Conservation (phyloP, 2,113 vertebrate species). For the Uria aalge region DNA sequence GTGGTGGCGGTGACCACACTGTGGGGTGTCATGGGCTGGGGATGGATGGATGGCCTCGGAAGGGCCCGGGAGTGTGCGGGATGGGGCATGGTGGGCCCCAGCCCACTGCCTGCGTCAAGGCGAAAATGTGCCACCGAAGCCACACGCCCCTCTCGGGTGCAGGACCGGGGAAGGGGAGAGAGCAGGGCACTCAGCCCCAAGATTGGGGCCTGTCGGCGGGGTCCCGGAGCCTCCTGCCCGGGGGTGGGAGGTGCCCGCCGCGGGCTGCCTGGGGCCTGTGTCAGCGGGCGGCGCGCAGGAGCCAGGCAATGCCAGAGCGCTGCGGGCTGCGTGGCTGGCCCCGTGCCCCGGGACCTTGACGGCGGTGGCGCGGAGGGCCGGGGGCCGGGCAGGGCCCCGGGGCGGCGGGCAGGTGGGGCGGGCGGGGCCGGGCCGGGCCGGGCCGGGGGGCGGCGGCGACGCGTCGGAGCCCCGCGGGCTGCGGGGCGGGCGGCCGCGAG, state of each 20-base stretch:
- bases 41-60: fast-evolving
- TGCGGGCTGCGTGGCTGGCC: slow-evolving; percentile 40
- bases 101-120: fast-evolving
- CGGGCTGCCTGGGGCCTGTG: neutral
- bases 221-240: neutral
- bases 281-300: neutral
- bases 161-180: neutral
- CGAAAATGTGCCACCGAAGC: fast-evolving
- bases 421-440: too few relatives aligned
- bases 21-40: neutral
- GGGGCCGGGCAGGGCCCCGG: too few relatives aligned
- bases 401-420: neutral
- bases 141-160: fast-evolving
- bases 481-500: slow-evolving; percentile 59
- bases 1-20: neutral
- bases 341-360: neutral
- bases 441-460: neutral
- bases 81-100: neutral
- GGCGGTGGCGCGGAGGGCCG: neutral
- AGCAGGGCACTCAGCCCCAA: neutral
- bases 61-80: neutral
- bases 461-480: slow-evolving; percentile 23
- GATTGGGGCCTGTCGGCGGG: neutral
- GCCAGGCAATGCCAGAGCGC: slow-evolving; percentile 41
- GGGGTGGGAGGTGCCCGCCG: neutral